Percentiles rank a stretch among this genome's conserved stretches.
phyloP scores from a whole-genome alignment of 2,888 invertebrate species.

The Periphyllus acericola region DNA sequence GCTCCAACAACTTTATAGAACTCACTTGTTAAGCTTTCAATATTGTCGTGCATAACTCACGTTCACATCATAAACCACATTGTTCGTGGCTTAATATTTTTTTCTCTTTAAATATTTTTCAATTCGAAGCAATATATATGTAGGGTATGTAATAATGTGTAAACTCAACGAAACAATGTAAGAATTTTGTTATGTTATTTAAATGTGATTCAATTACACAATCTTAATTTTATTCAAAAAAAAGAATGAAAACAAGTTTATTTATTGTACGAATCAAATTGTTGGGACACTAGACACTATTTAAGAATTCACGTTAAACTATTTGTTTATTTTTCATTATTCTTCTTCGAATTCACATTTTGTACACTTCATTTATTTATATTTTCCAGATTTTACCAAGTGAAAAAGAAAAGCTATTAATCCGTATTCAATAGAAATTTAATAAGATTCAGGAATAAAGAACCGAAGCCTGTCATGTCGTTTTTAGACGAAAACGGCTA shows the following conservation, averaged over 20 bases:
- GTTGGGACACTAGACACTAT: neutral
- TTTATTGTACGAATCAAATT: neutral
- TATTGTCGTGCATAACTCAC: conserved; percentile 12
- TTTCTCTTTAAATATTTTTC: neutral
- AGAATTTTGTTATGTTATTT: too few relatives aligned
- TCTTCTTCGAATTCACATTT: neutral
- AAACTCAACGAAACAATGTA: too few relatives aligned
- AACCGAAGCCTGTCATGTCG: too few relatives aligned
- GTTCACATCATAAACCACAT: neutral
- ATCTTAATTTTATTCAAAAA: too few relatives aligned
- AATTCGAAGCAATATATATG: neutral
- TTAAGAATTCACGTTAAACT: too few relatives aligned
- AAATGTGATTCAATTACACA: too few relatives aligned
- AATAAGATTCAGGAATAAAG: neutral
- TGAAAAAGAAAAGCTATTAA: neutral
- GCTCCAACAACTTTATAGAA: conserved; percentile 13
- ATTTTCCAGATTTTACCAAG: neutral
- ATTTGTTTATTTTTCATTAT: too few relatives aligned
- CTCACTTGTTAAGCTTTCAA: conserved; percentile 13
- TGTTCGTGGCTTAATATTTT: neutral
- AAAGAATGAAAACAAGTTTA: neutral
- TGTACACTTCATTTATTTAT: neutral
- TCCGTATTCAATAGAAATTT: neutral
- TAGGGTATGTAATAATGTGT: too few relatives aligned
- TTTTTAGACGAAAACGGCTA: too few relatives aligned